These are phyloP conservation scores for Drosophila malerkotliana DNA, from an alignment of 1,140 invertebrate species.

Conservation along the genomic window DNA sequence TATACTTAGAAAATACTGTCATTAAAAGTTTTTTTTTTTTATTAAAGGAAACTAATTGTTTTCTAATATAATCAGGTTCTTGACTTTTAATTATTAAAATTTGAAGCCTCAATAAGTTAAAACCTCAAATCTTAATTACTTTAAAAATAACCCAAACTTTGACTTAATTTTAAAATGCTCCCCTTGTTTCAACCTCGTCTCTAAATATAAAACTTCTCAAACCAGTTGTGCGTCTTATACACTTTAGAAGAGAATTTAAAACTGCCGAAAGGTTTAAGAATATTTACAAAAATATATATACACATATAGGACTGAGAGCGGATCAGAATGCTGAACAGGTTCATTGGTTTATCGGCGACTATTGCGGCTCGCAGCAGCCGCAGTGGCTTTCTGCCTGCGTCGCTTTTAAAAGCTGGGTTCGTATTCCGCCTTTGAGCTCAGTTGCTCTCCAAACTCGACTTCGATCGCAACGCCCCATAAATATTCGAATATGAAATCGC, in stretches of 20 bases:
- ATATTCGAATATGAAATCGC: slow-evolving; percentile 30
- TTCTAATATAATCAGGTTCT: background rate
- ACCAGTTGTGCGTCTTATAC: slow-evolving; percentile 36
- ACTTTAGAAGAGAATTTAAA: slow-evolving; percentile 26
- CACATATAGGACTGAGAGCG: slow-evolving; percentile 2
- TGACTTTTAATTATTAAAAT: background rate
- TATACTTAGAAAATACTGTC: background rate
- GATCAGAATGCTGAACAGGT: slow-evolving; percentile 65
- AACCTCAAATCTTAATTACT: background rate
- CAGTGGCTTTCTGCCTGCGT: slow-evolving; percentile 28
- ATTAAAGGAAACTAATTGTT: background rate
- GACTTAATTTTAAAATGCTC: background rate
- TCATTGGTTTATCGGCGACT: slow-evolving; percentile 55
- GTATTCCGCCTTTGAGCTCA: slow-evolving; percentile 49
- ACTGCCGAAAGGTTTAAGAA: slow-evolving; percentile 17
- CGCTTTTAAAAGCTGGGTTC: slow-evolving; percentile 50
- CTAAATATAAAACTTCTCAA: slow-evolving; percentile 6
- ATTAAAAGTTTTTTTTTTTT: background rate
- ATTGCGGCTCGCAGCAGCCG: slow-evolving; percentile 23
- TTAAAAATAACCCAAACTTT: slow-evolving; percentile 3
- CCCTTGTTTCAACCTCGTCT: background rate
- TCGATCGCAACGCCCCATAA: slow-evolving; percentile 18
- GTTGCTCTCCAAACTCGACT: slow-evolving; percentile 43
- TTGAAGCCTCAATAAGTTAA: background rate
- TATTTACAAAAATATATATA: slow-evolving; percentile 6